Evolutionary conservation across 2,113 vertebrate genomes (phyloP), one percentile per base, ranked within the genome.

Genomic region (Centropristis striata): DNA sequence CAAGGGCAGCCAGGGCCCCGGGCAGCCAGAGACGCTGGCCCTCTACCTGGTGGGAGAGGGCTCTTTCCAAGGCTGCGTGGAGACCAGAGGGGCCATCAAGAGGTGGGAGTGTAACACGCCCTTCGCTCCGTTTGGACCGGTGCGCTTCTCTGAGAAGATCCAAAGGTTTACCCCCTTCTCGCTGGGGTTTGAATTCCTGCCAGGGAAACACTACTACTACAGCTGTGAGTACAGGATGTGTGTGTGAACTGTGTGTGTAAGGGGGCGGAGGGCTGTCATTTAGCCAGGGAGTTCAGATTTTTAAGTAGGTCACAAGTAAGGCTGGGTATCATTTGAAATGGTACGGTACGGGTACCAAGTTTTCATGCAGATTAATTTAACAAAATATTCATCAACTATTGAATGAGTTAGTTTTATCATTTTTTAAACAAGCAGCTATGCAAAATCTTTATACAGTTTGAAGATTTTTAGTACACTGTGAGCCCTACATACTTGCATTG

Each of bases 131-230:
- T 97, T 93, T 20, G 97, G 97, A 25, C 96, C 97, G 0, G 96
- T 98, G 84, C 96, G 96, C 87, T 99, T 99, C 90, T 98, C 98
- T 0, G 98, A 99, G 91, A 99, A 99, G 93, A 98, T 99, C 94
- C 98, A 98, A 86, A 96, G 98, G 90, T 99, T 98, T 95, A 99
- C 98, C 0, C 98, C 98, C 39, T 99, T 99, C 93, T 99, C 98
- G 0, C 93, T 98, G 91, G 98, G 98, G 51, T 98, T 99, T 23
- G 98, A 99, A 93, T 99, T 99, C 86, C 91, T 97, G 1, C 97
- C 97, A 0, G 97, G 98, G 20, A 96, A 95, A 2, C 97, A 97
- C 85, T 99, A 99, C 84, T 99, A 98, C 91, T 99, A 98, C 90
- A 99, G 97, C 93, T 99, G 98, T 99, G 92, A 98, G 98, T 94